These are phyloP conservation scores for Tenodera sinensis DNA, from an alignment of 2,888 invertebrate genomes.

Conservation along the genomic window DNA sequence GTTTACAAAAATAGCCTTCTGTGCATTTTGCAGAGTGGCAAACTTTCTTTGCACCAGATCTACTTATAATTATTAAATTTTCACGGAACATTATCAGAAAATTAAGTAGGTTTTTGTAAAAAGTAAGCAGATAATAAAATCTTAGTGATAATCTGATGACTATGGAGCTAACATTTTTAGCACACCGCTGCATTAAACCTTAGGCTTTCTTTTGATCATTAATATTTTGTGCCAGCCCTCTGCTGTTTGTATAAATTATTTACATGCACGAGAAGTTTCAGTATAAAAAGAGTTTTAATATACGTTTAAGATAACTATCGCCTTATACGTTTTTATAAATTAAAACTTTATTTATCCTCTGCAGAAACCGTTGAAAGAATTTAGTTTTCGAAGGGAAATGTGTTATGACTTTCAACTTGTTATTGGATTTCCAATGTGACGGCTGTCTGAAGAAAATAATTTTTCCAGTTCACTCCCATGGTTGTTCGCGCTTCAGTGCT, in stretches of 20 bases:
- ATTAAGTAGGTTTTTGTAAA: too few relatives aligned
- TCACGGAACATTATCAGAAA: too few relatives aligned
- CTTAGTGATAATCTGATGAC: too few relatives aligned
- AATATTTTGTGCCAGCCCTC: neutral
- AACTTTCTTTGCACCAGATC: too few relatives aligned
- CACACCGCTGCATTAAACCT: too few relatives aligned
- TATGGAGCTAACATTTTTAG: too few relatives aligned
- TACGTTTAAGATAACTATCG: neutral
- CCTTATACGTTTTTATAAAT: neutral
- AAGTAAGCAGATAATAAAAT: too few relatives aligned
- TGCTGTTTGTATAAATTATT: neutral
- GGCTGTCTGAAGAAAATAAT: neutral
- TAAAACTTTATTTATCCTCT: neutral
- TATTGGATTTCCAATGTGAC: neutral
- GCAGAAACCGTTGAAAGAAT: neutral
- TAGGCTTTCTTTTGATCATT: too few relatives aligned
- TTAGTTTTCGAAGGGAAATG: neutral
- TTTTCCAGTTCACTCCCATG: neutral
- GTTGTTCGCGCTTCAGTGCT: neutral
- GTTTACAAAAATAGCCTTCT: too few relatives aligned
- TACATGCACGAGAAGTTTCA: neutral
- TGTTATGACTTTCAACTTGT: neutral
- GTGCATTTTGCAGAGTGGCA: too few relatives aligned
- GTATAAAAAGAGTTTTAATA: neutral
- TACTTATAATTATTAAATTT: too few relatives aligned